Conservation (phyloP, 2,888 invertebrate species). For the Parelbella ahira region DNA sequence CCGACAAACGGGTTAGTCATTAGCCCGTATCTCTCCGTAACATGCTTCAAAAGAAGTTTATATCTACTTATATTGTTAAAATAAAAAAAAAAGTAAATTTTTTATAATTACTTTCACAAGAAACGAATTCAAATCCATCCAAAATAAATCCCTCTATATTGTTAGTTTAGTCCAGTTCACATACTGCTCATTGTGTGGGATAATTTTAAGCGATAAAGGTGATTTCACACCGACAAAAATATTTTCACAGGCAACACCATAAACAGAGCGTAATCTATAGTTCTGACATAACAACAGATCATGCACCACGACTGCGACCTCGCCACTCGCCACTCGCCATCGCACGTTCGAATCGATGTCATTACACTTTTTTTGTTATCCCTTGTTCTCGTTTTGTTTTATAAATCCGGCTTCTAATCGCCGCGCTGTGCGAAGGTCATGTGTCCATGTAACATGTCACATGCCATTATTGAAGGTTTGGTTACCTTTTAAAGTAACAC, state of each 20-base stretch:
- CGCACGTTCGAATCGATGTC: conserved; percentile 20
- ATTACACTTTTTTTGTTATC: conserved; percentile 23
- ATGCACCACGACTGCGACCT: conserved; percentile 16
- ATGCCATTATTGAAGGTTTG: conserved; percentile 3
- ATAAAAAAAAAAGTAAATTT: too few species aligned
- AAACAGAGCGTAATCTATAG: conserved; percentile 4
- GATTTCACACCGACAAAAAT: too few species aligned
- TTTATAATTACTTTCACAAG: too few species aligned
- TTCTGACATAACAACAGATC: conserved; percentile 17
- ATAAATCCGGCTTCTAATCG: conserved; percentile 20
- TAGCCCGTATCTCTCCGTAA: too few species aligned
- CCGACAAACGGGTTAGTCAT: too few species aligned
- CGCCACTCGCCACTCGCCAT: conserved; percentile 11
- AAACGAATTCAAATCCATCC: too few species aligned
- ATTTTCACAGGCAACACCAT: conserved; percentile 6
- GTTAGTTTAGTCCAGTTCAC: too few species aligned
- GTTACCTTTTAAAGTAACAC: neutral
- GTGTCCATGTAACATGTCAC: conserved; percentile 17
- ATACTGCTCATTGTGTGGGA: too few species aligned
- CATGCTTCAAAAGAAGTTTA: too few species aligned
- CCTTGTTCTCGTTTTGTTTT: conserved; percentile 18
- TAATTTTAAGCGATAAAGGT: too few species aligned
- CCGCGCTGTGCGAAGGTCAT: conserved; percentile 12
- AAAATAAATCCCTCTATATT: too few species aligned
- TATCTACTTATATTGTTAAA: too few species aligned